Percentiles rank a stretch among this genome's conserved stretches.
Conservation (phyloP, 2,888 invertebrate species). For the Neocrepidodera transversa region DNA sequence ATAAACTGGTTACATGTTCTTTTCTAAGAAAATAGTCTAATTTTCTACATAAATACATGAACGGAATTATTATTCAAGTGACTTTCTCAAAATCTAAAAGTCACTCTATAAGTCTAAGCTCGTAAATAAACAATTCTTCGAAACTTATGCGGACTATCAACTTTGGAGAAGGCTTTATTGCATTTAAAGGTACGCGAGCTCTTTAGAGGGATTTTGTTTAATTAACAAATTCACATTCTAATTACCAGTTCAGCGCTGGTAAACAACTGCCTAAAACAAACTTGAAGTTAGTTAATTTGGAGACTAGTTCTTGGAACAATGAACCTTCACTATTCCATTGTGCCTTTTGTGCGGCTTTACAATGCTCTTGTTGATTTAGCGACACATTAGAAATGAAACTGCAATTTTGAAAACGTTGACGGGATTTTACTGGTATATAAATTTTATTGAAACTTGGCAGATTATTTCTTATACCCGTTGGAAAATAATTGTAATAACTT, state of each 20-base stretch:
- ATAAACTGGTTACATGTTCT: too few relatives aligned
- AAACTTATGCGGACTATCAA: constrained; percentile 28
- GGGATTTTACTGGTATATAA: constrained; percentile 1
- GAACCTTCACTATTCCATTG: constrained; percentile 36
- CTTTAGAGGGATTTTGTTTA: constrained; percentile 47
- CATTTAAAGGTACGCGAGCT: constrained; percentile 35
- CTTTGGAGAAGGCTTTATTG: constrained; percentile 29
- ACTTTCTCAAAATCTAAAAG: constrained; percentile 1
- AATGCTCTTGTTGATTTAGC: constrained; percentile 38
- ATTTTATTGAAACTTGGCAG: too few relatives aligned
- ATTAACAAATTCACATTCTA: constrained; percentile 53
- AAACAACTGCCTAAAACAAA: constrained; percentile 53
- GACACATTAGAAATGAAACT: constrained; percentile 44
- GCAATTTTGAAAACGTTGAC: constrained; percentile 18
- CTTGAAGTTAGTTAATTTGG: constrained; percentile 51
- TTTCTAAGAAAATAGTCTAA: too few relatives aligned
- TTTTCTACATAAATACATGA: too few relatives aligned
- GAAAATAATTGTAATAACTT: too few relatives aligned
- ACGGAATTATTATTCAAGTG: neutral
- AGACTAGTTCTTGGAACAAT: constrained; percentile 43
- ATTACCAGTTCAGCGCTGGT: constrained; percentile 50
- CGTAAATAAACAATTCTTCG: constrained; percentile 14
- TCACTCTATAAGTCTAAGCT: constrained; percentile 4
- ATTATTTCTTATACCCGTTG: too few relatives aligned
- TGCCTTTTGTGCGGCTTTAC: constrained; percentile 38